Percentiles rank a stretch among this genome's conserved stretches.
Evolutionary conservation across 2,797 vertebrate species (phyloP).

Genomic region (Brachyalestes nurse): DNA sequence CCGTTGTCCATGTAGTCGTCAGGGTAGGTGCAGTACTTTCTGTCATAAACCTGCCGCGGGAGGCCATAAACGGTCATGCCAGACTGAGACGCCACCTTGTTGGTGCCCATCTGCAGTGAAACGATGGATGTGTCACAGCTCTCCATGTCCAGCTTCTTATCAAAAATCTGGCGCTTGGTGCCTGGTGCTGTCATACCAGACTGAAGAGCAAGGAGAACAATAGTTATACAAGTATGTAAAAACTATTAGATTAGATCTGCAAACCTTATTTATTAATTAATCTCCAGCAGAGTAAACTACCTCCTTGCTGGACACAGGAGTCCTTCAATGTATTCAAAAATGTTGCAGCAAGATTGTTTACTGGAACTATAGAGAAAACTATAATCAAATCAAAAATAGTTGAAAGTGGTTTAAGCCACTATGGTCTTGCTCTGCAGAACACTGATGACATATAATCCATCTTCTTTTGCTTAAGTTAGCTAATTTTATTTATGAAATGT

Average conservation of each 20-base stretch:
- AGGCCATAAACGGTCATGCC: conserved; percentile 95
- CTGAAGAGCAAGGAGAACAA: conserved; percentile 64
- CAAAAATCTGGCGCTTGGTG: conserved; percentile 93
- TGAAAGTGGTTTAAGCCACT: neutral
- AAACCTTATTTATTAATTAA: neutral
- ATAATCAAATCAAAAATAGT: neutral
- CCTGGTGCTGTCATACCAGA: conserved; percentile 94
- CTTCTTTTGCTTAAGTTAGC: too few species aligned
- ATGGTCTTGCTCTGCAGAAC: neutral
- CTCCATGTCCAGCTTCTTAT: conserved; percentile 91
- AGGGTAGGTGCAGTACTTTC: conserved; percentile 88
- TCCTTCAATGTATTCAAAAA: neutral
- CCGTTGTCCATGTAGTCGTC: conserved; percentile 75
- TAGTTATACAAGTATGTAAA: neutral
- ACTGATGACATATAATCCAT: neutral
- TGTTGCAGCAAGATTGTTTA: neutral
- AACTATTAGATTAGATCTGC: neutral
- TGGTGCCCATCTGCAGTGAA: conserved; percentile 96
- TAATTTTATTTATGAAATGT: neutral
- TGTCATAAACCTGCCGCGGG: conserved; percentile 91
- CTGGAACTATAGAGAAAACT: neutral
- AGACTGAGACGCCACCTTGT: conserved; percentile 91
- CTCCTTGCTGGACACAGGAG: neutral
- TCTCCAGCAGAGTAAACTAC: neutral
- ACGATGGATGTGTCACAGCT: conserved; percentile 87